phyloP scores from a whole-genome alignment of 2,113 vertebrate species.

The Chloebia gouldiae region DNA sequence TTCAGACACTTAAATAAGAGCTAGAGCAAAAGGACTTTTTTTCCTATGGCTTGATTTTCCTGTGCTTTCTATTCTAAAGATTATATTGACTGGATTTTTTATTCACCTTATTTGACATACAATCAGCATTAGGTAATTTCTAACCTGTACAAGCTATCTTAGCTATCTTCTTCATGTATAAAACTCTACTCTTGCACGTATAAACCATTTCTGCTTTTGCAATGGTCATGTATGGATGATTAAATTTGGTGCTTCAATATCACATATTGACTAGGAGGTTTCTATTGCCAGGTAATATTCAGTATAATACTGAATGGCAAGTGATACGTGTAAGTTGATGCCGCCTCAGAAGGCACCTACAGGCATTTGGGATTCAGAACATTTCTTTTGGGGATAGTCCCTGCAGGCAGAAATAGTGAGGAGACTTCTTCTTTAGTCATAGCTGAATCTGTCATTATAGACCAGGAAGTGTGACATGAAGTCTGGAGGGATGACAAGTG shows the following conservation, averaged over 20 bases:
- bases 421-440: not conserved
- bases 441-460: not conserved
- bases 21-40: not conserved
- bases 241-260: not conserved
- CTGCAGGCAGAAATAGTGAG: not conserved
- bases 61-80: not conserved
- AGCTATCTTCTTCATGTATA: not conserved
- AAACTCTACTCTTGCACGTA: not conserved
- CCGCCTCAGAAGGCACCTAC: not conserved
- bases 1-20: not conserved
- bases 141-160: not conserved
- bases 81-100: not conserved
- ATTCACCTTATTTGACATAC: not conserved
- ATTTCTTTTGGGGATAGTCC: not conserved
- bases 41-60: not conserved
- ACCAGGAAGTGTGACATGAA: not conserved
- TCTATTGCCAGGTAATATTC: not conserved
- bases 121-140: not conserved
- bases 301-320: not conserved
- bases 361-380: not conserved
- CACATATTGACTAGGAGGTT: too few species aligned
- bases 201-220: not conserved
- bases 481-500: not conserved
- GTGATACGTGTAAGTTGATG: accelerated
- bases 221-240: not conserved